Evolutionary conservation across 1,140 invertebrate species (phyloP).

Genomic region (Drosophila malerkotliana): DNA sequence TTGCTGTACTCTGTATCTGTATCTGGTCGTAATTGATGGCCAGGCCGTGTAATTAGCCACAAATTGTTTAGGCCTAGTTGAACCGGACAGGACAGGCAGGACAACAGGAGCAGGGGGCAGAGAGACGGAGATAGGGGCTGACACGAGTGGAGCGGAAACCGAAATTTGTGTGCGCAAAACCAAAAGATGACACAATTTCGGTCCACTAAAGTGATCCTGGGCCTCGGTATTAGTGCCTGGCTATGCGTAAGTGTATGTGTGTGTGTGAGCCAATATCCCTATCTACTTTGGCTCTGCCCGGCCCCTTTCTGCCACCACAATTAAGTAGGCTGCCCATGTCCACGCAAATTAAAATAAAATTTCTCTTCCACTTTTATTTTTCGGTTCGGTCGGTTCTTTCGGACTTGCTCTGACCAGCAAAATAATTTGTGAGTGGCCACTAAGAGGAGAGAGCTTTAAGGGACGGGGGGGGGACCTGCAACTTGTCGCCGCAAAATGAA

Average conservation of each 20-base stretch:
- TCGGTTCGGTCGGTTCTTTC: conserved; percentile 27
- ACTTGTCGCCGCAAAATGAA: conserved; percentile 64
- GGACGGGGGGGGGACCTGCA: conserved; percentile 25
- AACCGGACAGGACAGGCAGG: conserved; percentile 38
- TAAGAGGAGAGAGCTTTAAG: neutral
- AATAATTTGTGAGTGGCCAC: conserved; percentile 53
- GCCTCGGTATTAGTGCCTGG: conserved; percentile 5
- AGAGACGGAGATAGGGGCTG: neutral
- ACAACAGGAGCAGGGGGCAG: neutral
- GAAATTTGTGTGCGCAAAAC: conserved; percentile 73
- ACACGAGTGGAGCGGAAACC: conserved; percentile 49
- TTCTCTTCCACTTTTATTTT: conserved; percentile 45
- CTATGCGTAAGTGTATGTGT: neutral
- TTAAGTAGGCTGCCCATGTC: conserved; percentile 75
- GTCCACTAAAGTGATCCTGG: conserved; percentile 48
- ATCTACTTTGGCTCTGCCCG: neutral
- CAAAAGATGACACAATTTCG: conserved; percentile 80
- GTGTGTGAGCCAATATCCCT: conserved; percentile 10
- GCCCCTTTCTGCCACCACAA: conserved; percentile 34
- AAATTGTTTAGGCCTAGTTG: conserved; percentile 81
- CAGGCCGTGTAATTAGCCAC: conserved; percentile 79
- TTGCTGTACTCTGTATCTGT: conserved; percentile 35
- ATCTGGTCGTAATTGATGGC: conserved; percentile 71
- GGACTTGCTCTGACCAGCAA: conserved; percentile 44
- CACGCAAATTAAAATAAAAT: conserved; percentile 75